Conservation (phyloP, 2,797 vertebrate species). For the Cercopithecus diana region DNA sequence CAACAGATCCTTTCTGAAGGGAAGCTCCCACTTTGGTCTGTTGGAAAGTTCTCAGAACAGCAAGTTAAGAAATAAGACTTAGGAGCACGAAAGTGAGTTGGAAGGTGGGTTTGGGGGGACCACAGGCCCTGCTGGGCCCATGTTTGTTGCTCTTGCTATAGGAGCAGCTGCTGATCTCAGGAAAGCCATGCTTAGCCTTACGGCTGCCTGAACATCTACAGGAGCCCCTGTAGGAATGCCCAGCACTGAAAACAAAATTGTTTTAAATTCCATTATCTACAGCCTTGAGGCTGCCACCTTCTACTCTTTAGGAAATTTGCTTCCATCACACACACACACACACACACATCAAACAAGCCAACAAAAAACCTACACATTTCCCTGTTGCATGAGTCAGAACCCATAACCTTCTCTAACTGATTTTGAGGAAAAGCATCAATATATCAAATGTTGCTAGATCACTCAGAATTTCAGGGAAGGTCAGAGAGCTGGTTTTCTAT, state of each 20-base stretch:
- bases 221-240: not conserved
- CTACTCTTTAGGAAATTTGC: not conserved
- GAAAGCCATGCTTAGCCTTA: not conserved
- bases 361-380: conserved; percentile 37
- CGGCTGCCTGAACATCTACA: not conserved
- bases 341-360: not conserved
- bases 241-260: not conserved
- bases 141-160: not conserved
- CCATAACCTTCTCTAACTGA: not conserved
- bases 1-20: not conserved
- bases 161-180: not conserved
- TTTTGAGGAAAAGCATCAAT: conserved; percentile 33
- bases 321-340: not conserved
- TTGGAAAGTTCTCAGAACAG: not conserved
- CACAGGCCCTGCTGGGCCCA: not conserved
- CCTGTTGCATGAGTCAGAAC: conserved; percentile 42
- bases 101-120: not conserved
- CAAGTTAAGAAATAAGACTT: not conserved
- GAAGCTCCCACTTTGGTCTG: not conserved
- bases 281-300: not conserved
- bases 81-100: not conserved
- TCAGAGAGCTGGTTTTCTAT: not conserved
- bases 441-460: not conserved
- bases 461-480: not conserved
- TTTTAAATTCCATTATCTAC: not conserved